Conservation (phyloP, 1,140 invertebrate species). For the Megalopta genalis region DNA sequence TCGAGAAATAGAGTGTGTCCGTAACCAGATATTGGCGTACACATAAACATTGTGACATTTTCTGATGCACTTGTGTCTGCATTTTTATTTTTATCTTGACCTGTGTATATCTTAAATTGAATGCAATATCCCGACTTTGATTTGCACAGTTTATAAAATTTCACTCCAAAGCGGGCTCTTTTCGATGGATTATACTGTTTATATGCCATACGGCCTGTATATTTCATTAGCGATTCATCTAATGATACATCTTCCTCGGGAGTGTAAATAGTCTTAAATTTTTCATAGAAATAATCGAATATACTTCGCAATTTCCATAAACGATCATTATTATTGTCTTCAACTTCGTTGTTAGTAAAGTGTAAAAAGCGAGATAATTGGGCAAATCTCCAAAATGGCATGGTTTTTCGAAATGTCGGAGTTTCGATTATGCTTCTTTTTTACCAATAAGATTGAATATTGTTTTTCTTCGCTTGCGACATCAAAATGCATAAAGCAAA, state of each 20-base stretch:
- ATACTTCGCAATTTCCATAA: conserved; percentile 21
- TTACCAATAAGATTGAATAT: conserved; percentile 18
- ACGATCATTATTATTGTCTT: not conserved
- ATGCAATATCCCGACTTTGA: conserved; percentile 23
- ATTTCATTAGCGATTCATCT: conserved; percentile 53
- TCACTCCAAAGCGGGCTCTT: too few species aligned
- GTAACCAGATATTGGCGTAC: not conserved
- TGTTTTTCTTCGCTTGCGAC: conserved; percentile 40
- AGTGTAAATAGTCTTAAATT: conserved; percentile 48
- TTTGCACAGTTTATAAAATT: conserved; percentile 54
- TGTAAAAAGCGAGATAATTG: conserved; percentile 28
- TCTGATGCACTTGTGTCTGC: too few species aligned
- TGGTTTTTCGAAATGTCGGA: too few species aligned
- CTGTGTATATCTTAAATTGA: not conserved
- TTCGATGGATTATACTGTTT: too few species aligned
- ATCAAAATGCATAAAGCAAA: conserved; percentile 42
- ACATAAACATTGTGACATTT: too few species aligned
- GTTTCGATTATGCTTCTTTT: conserved; percentile 7
- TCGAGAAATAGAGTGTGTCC: conserved; percentile 72
- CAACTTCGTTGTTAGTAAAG: conserved; percentile 44
- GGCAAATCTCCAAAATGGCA: not conserved
- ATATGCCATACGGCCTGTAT: conserved; percentile 38
- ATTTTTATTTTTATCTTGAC: too few species aligned
- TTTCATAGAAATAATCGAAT: conserved; percentile 32
- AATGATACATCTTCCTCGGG: conserved; percentile 29